Percentiles rank a stretch among this genome's conserved stretches.
phyloP scores from a whole-genome alignment of 2,888 invertebrate genomes.

The Miltochrista miniata region DNA sequence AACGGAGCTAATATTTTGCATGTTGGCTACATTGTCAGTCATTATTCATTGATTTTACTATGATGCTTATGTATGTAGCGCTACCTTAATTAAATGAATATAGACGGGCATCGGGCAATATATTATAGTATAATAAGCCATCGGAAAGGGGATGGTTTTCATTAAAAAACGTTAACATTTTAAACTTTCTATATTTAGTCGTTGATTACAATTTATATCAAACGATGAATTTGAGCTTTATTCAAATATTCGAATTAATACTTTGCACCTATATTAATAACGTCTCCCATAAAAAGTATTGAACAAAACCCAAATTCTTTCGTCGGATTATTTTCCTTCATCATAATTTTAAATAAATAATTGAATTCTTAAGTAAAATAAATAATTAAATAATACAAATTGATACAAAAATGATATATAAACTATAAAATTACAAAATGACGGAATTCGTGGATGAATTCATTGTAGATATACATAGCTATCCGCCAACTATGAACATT shows the following conservation, averaged over 20 bases:
- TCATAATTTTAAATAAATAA: conserved; percentile 61
- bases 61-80: too few species aligned
- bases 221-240: conserved; percentile 57
- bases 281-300: conserved; percentile 67
- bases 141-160: background rate
- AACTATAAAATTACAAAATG: conserved; percentile 58
- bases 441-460: conserved; percentile 46
- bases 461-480: conserved; percentile 47
- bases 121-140: background rate
- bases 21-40: too few species aligned
- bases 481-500: conserved; percentile 61
- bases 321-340: conserved; percentile 40
- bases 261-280: conserved; percentile 77
- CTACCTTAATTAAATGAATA: too few species aligned
- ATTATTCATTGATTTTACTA: too few species aligned
- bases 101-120: too few species aligned
- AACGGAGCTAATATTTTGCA: too few species aligned
- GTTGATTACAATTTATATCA: conserved; percentile 36
- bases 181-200: conserved; percentile 38
- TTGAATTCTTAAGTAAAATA: conserved; percentile 59
- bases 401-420: conserved; percentile 50
- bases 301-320: conserved; percentile 58
- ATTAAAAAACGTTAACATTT: conserved; percentile 19
- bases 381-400: conserved; percentile 48
- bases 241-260: conserved; percentile 70